Percentiles rank a stretch among this genome's conserved stretches.
Evolutionary conservation across 2,797 vertebrate species (phyloP).

Genomic region (Myotis myotis): DNA sequence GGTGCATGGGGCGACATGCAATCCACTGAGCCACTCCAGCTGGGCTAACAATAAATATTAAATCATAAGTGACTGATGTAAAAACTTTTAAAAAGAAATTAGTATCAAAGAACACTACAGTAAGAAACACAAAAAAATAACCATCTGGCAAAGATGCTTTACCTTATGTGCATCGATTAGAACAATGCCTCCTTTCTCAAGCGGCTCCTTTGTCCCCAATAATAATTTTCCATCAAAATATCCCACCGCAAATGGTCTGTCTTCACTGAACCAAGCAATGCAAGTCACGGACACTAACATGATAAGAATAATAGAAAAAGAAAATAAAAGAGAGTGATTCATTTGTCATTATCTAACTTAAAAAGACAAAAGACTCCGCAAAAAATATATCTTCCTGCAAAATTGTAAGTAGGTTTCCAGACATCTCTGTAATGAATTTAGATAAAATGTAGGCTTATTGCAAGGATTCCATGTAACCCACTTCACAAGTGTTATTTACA

Average conservation of each 20-base stretch:
- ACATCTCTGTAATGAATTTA: background rate
- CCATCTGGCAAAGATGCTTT: background rate
- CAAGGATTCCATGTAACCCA: background rate
- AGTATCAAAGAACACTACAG: background rate
- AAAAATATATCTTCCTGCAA: background rate
- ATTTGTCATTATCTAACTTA: conserved; percentile 9
- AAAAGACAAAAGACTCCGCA: background rate
- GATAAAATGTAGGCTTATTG: background rate
- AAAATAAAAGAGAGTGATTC: background rate
- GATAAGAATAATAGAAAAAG: background rate
- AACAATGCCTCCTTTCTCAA: conserved; percentile 93
- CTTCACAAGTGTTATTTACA: conserved; percentile 17
- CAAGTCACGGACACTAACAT: conserved; percentile 84
- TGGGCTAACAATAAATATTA: background rate
- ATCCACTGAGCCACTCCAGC: too few relatives aligned
- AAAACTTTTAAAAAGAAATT: background rate
- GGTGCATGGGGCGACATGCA: too few relatives aligned
- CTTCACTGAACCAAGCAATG: conserved; percentile 96
- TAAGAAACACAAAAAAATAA: background rate
- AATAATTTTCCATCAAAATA: conserved; percentile 96
- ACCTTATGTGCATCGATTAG: conserved; percentile 98
- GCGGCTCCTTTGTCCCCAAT: conserved; percentile 91
- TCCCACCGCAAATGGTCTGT: conserved; percentile 94
- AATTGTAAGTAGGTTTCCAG: background rate
- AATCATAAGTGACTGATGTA: conserved; percentile 2